phyloP scores from a whole-genome alignment of 2,113 vertebrate genomes.

The Pitta sordida region DNA sequence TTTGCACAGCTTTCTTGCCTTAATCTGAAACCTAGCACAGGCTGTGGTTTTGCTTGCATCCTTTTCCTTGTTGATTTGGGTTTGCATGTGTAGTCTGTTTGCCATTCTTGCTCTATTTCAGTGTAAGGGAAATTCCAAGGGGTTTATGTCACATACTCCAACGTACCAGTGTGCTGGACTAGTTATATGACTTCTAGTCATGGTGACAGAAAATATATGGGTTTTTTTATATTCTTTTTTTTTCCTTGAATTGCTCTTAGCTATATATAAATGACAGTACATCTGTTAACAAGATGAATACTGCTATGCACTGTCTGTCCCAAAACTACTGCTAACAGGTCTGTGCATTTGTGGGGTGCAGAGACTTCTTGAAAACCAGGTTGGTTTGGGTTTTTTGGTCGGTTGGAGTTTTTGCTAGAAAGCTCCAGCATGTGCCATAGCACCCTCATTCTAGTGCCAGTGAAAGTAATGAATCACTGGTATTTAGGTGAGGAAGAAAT shows the following conservation, averaged over 20 bases:
- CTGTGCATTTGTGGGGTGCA: neutral
- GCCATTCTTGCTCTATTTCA: neutral
- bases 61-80: neutral
- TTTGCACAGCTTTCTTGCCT: neutral
- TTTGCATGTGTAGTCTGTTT: neutral
- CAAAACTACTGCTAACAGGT: neutral
- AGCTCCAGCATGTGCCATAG: neutral
- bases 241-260: neutral
- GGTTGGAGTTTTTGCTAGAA: neutral
- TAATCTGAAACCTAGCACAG: neutral
- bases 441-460: neutral
- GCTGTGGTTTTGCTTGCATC: neutral
- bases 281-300: neutral
- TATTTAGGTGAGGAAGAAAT: neutral
- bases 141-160: neutral
- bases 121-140: neutral
- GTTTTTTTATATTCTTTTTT: neutral
- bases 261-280: neutral
- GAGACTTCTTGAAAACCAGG: neutral
- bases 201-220: neutral
- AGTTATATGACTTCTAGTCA: neutral
- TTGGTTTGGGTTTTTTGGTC: neutral
- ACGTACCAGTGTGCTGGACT: neutral
- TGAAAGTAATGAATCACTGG: neutral
- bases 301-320: neutral